These are phyloP conservation scores for Leptatherina wallacei DNA, from an alignment of 2,797 vertebrate genomes.

Conservation along the genomic window DNA sequence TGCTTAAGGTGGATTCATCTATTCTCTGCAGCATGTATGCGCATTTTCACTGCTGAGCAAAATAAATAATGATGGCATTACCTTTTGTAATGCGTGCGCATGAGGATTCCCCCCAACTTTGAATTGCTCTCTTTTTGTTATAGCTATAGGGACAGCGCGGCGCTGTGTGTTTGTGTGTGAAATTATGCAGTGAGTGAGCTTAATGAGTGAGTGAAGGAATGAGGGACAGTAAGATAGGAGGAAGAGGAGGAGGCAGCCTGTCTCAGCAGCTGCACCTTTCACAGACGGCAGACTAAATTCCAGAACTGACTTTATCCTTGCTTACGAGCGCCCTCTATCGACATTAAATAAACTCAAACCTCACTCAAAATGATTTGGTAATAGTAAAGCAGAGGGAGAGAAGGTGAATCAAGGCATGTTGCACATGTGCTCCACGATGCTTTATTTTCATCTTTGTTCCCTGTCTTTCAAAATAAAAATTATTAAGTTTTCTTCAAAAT, in stretches of 20 bases:
- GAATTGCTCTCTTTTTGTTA: constrained; percentile 7
- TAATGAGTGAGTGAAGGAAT: constrained; percentile 56
- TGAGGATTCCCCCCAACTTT: constrained; percentile 19
- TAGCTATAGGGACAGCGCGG: constrained; percentile 11
- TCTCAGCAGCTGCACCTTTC: constrained; percentile 70
- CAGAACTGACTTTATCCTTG: constrained; percentile 75
- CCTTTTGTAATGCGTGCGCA: not conserved
- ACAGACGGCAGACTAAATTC: constrained; percentile 68
- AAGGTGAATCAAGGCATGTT: not conserved
- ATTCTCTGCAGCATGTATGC: not conserved
- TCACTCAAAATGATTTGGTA: not conserved
- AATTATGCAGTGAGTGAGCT: constrained; percentile 49
- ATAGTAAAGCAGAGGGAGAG: constrained; percentile 2
- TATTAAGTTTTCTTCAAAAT: too few relatives aligned
- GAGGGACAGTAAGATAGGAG: constrained; percentile 16
- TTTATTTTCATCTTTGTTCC: too few relatives aligned
- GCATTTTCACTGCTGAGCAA: not conserved
- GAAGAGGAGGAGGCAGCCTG: constrained; percentile 27
- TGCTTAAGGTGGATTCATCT: constrained; percentile 4
- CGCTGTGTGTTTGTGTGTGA: constrained; percentile 22
- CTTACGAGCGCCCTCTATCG: constrained; percentile 85
- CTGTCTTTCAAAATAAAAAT: too few relatives aligned
- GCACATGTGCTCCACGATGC: too few relatives aligned
- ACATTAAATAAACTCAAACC: constrained; percentile 30
- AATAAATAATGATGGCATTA: not conserved